Conservation (phyloP, 1,140 invertebrate genomes). For the Myzus persicae region DNA sequence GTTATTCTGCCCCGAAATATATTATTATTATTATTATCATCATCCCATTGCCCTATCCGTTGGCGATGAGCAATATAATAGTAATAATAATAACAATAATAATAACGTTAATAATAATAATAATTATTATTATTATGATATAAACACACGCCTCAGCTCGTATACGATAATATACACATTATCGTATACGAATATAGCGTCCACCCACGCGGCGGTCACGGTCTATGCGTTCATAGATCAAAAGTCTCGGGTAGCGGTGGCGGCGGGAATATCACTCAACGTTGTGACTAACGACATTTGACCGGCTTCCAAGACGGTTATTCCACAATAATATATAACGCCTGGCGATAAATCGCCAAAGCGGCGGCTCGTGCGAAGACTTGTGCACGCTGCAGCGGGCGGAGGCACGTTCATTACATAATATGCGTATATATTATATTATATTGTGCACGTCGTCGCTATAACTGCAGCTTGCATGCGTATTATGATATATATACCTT, state of each 20-base stretch:
- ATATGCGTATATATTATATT: background rate
- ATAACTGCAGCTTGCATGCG: background rate
- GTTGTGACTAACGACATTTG: conserved; percentile 45
- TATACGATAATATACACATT: background rate
- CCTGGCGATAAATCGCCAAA: background rate
- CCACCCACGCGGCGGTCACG: conserved; percentile 28
- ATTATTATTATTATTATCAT: background rate
- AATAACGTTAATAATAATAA: background rate
- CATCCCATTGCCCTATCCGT: background rate
- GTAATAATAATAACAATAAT: background rate
- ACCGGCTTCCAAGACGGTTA: conserved; percentile 1
- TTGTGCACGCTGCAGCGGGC: background rate
- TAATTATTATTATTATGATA: background rate
- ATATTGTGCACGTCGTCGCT: background rate
- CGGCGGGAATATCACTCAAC: conserved; percentile 17
- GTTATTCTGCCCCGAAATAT: background rate
- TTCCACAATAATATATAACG: background rate
- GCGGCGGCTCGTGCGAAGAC: background rate
- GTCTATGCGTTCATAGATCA: conserved; percentile 7
- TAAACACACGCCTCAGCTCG: background rate
- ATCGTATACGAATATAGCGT: conserved; percentile 21
- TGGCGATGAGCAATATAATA: background rate
- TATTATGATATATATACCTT: background rate
- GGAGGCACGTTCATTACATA: background rate
- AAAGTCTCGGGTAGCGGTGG: background rate